A percentile compares a stretch with the other conserved stretches of the same genome.
phyloP scores from a whole-genome alignment of 2,888 invertebrate genomes.

The Rhodophaea formosa region DNA sequence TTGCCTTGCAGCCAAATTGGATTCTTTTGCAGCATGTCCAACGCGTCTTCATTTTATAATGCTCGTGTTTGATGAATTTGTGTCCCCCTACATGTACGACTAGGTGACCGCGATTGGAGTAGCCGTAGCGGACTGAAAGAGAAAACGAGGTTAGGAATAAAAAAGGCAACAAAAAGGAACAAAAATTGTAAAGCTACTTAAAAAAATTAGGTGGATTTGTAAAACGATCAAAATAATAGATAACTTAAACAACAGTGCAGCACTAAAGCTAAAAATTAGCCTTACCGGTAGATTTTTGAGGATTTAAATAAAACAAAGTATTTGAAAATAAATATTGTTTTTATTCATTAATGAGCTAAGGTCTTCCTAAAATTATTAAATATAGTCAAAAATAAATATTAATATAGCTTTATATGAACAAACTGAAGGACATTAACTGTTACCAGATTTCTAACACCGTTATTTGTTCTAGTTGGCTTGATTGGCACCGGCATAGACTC shows the following conservation, averaged over 20 bases:
- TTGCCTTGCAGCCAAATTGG: slow-evolving; percentile 60
- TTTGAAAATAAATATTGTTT: no score
- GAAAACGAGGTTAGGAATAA: slow-evolving; percentile 22
- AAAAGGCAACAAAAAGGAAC: background rate
- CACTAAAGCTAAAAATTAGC: no score
- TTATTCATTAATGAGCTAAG: no score
- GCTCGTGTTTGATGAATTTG: slow-evolving; percentile 71
- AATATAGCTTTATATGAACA: no score
- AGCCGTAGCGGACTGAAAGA: slow-evolving; percentile 62
- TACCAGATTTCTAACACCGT: slow-evolving; percentile 1
- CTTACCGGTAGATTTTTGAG: no score
- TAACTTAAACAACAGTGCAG: background rate
- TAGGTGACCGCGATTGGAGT: slow-evolving; percentile 62
- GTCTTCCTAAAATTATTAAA: no score
- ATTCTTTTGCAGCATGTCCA: slow-evolving; percentile 69
- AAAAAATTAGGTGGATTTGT: background rate
- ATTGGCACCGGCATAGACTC: slow-evolving; percentile 67
- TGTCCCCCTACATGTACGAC: slow-evolving; percentile 58
- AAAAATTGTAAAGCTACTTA: background rate
- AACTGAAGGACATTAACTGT: slow-evolving; percentile 20
- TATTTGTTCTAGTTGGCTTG: slow-evolving; percentile 54
- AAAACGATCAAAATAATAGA: background rate
- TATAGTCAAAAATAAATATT: no score
- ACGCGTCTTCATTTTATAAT: slow-evolving; percentile 61
- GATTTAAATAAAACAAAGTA: no score